phyloP scores from a whole-genome alignment of 2,113 vertebrate genomes.

The Macrotus californicus region DNA sequence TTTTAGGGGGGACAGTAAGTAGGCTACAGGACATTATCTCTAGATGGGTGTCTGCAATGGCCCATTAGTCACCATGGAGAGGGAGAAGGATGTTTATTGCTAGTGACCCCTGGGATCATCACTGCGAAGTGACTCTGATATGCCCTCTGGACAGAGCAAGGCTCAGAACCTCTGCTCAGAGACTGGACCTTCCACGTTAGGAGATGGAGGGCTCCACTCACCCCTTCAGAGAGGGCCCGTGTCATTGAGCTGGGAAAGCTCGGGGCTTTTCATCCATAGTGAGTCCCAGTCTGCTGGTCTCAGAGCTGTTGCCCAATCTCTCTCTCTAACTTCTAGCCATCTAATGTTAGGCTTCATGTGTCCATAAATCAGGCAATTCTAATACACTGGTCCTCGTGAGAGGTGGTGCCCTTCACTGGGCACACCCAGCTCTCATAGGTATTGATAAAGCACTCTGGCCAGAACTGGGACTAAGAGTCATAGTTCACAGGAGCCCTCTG shows the following conservation, averaged over 20 bases:
- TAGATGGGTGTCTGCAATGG: neutral
- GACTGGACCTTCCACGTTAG: neutral
- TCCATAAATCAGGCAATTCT: neutral
- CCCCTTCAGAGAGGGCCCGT: neutral
- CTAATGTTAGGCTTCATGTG: neutral
- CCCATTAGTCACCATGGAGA: neutral
- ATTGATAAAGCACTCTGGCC: neutral
- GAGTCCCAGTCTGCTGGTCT: neutral
- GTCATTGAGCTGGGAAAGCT: neutral
- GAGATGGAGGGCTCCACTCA: neutral
- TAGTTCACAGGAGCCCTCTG: neutral
- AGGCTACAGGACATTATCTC: neutral
- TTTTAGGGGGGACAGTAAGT: fast-evolving
- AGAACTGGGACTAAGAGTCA: neutral
- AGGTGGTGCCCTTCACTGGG: neutral
- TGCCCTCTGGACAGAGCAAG: neutral
- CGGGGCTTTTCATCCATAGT: neutral
- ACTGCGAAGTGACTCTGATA: neutral
- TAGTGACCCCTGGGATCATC: neutral
- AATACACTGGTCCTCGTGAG: neutral
- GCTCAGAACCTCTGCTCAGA: neutral
- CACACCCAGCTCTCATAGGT: neutral
- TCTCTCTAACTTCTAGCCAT: neutral
- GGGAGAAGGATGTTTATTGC: neutral
- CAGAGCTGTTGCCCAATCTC: neutral